A percentile compares a stretch with the other conserved stretches of the same genome.
Evolutionary conservation across 2,797 vertebrate species (phyloP).

Genomic region (Helicolenus hilgendorfi): DNA sequence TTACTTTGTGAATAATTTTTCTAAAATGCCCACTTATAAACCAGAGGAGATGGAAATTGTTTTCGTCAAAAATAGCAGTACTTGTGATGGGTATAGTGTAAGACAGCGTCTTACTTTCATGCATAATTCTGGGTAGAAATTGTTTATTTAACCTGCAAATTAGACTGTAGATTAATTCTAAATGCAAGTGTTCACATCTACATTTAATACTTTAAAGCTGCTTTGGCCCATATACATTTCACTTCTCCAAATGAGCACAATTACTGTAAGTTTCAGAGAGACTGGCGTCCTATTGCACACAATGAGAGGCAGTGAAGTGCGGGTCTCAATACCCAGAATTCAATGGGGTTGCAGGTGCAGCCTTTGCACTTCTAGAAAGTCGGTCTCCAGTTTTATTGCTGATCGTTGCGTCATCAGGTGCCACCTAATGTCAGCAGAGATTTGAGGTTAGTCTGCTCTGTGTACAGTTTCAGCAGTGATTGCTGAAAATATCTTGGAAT

Average conservation of each 20-base stretch:
- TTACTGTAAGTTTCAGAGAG: slow-evolving; percentile 23
- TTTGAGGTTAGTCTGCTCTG: slow-evolving; percentile 42
- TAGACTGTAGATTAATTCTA: neutral
- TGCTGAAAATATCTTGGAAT: slow-evolving; percentile 33
- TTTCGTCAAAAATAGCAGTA: neutral
- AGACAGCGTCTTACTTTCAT: neutral
- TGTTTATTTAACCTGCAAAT: slow-evolving; percentile 3
- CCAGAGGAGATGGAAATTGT: neutral
- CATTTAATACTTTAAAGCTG: neutral
- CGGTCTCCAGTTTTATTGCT: slow-evolving; percentile 56
- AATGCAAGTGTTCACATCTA: neutral
- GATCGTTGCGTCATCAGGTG: slow-evolving; percentile 71
- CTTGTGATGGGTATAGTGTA: neutral
- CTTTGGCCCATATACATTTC: slow-evolving; percentile 6
- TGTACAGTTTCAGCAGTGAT: slow-evolving; percentile 22
- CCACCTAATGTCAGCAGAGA: slow-evolving; percentile 66
- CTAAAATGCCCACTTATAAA: slow-evolving; percentile 5
- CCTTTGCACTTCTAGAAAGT: slow-evolving; percentile 53
- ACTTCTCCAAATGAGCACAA: slow-evolving; percentile 8
- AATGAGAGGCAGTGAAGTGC: slow-evolving; percentile 6
- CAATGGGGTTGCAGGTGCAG: slow-evolving; percentile 42
- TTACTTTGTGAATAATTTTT: neutral
- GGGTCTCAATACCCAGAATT: slow-evolving; percentile 46
- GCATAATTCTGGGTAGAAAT: neutral
- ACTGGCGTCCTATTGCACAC: slow-evolving; percentile 18